Evolutionary conservation across 2,888 invertebrate species (phyloP).

Genomic region (Branchipolynoe longqiensis): DNA sequence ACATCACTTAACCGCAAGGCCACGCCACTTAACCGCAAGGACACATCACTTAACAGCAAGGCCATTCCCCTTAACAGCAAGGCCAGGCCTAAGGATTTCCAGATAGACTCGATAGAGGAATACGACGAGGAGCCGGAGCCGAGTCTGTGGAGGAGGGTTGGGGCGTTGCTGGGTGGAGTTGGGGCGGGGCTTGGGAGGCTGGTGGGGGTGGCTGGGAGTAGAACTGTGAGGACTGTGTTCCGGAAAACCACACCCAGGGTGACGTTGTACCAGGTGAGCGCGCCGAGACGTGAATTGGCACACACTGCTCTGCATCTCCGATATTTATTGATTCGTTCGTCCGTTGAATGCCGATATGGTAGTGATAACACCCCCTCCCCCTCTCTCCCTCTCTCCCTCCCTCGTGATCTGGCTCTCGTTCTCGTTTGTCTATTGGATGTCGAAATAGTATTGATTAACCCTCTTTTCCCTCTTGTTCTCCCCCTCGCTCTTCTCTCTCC

Average conservation of each 20-base stretch:
- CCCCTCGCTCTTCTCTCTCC: too few species aligned
- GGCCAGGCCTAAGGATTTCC: not conserved
- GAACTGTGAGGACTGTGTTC: not conserved
- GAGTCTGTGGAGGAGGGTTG: not conserved
- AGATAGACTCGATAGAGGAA: not conserved
- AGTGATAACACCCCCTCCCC: too few species aligned
- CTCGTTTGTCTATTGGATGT: too few species aligned
- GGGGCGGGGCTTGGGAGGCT: constrained; percentile 13
- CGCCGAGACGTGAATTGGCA: not conserved
- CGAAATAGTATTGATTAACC: too few species aligned
- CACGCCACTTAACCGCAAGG: not conserved
- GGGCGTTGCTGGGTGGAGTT: constrained; percentile 16
- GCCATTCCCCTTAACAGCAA: not conserved
- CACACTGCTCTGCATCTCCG: too few species aligned
- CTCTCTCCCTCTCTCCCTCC: too few species aligned
- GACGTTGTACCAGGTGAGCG: constrained; percentile 14
- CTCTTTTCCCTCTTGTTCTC: too few species aligned
- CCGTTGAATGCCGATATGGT: too few species aligned
- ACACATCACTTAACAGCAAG: not conserved
- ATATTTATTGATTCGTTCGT: too few species aligned
- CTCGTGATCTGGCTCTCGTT: too few species aligned
- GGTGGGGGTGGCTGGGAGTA: not conserved
- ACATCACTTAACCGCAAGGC: not conserved
- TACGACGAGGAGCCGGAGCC: not conserved
- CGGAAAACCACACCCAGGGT: constrained; percentile 11